These are phyloP conservation scores for Poeciliopsis retropinna DNA, from an alignment of 2,113 vertebrate species.

Conservation along the genomic window DNA sequence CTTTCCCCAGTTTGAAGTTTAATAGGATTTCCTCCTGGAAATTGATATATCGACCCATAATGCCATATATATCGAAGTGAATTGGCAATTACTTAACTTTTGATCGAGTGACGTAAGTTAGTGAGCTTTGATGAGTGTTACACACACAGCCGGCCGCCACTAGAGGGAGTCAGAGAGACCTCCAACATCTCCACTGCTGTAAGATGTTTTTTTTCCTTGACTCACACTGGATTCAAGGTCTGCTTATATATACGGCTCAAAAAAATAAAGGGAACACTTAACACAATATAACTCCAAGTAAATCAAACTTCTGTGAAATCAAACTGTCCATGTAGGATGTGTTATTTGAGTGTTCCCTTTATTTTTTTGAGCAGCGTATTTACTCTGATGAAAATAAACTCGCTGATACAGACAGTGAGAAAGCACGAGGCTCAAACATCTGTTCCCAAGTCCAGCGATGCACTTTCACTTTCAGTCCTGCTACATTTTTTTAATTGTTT, in stretches of 20 bases:
- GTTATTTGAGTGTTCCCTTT: no score
- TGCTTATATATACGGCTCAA: no score
- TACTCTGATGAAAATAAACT: background rate
- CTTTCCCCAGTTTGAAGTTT: background rate
- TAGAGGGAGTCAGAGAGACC: conserved; percentile 41
- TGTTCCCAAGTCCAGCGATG: background rate
- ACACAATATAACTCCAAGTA: no score
- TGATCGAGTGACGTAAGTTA: no score
- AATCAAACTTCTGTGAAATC: no score
- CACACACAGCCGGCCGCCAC: conserved; percentile 23
- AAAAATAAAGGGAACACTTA: no score
- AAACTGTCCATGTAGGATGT: no score
- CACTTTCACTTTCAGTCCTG: background rate
- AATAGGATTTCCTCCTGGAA: no score
- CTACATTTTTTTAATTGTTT: background rate
- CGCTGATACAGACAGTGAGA: background rate
- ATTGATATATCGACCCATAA: no score
- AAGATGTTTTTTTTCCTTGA: background rate
- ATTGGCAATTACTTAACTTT: background rate
- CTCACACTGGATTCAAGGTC: background rate
- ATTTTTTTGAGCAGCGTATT: no score
- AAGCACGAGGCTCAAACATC: background rate
- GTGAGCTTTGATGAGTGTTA: background rate
- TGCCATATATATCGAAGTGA: background rate
- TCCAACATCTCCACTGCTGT: background rate